Base-by-base conservation (phyloP, 2,888 invertebrate species). In the Rhingia campestris region DNA sequence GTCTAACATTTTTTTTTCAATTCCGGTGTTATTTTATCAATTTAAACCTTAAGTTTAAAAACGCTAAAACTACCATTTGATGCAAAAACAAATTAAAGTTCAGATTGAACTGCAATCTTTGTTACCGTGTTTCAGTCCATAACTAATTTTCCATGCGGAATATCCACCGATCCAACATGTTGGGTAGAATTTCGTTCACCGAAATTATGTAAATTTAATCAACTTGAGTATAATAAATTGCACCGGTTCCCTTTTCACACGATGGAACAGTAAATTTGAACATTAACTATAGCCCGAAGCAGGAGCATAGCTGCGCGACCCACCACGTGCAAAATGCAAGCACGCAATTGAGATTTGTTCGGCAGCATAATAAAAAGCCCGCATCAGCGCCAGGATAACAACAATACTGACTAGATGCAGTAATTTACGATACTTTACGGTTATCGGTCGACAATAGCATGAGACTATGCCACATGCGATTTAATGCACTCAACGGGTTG, bases 331-430 rank as follows among this genome's bases (percentile, higher is more conserved):
- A 56, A 49, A 84, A 33, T 70, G 61, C 56, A 66, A 74, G 58
- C 84, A 74, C 74, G 80, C 75, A 80, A 80, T 35, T 39, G 63
- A 75, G 79, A 80, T 80, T 84, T 79, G 80, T 75, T 70, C 32
- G 33, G 64, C 77, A 51, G 47, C 69, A 14, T 49, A 69, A 75
- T 80, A 74, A 80, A 79, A 70, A 66, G 59, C 49, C 51, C 54
- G 30, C 84, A 59, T 74, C 79, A 79, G 47, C 66, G 69, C 63
- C 66, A 70, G 84, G 80, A 80, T 80, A 84, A 80, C 74, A 69
- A 53, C 74, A 75, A 66, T 54, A 49, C 22, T 32, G 30, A 14
- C 10, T 9, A 53, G 66, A 80, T 66, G 47, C 80, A 59, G 64
- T 84, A 64, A 70, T 84, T 84, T 75, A 70, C 66, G 80, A 59